Evolutionary conservation across 1,140 invertebrate species (phyloP).

Genomic region (Pseudomyrmex flavicornis): DNA sequence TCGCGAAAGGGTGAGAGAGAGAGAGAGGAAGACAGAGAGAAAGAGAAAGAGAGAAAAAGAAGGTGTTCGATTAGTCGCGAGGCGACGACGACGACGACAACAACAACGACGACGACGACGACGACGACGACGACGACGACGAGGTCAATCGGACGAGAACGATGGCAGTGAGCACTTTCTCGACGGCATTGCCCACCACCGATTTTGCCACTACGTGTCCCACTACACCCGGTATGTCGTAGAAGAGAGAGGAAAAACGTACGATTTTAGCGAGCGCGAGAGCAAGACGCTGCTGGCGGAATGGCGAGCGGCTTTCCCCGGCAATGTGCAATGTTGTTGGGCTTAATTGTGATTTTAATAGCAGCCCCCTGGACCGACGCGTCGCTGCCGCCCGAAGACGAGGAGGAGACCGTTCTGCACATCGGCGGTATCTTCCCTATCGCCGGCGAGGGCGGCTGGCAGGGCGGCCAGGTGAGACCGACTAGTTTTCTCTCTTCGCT

Average conservation of each 20-base stretch:
- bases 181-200: conserved; percentile 35
- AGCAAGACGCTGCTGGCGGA: conserved; percentile 28
- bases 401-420: conserved; percentile 91
- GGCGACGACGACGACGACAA: too few relatives aligned
- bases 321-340: conserved; percentile 69
- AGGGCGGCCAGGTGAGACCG: conserved; percentile 91
- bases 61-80: too few relatives aligned
- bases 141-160: conserved; percentile 42
- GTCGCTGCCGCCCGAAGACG: conserved; percentile 74
- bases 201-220: conserved; percentile 60
- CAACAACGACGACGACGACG: too few relatives aligned
- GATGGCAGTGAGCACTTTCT: conserved; percentile 52
- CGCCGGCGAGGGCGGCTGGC: conserved; percentile 97
- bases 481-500: conserved; percentile 15
- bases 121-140: not conserved
- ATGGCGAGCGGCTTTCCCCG: conserved; percentile 27
- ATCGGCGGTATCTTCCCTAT: conserved; percentile 99
- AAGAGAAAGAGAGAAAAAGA: not conserved
- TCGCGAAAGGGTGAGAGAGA: too few relatives aligned
- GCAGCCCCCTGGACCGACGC: conserved; percentile 68
- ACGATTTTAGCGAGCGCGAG: conserved; percentile 6
- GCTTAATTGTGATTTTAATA: conserved; percentile 70
- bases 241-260: conserved; percentile 19
- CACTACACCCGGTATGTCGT: conserved; percentile 64
- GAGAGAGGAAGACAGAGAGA: not conserved